Conservation (phyloP, 2,113 vertebrate genomes). For the Romanogobio albipinnatus region DNA sequence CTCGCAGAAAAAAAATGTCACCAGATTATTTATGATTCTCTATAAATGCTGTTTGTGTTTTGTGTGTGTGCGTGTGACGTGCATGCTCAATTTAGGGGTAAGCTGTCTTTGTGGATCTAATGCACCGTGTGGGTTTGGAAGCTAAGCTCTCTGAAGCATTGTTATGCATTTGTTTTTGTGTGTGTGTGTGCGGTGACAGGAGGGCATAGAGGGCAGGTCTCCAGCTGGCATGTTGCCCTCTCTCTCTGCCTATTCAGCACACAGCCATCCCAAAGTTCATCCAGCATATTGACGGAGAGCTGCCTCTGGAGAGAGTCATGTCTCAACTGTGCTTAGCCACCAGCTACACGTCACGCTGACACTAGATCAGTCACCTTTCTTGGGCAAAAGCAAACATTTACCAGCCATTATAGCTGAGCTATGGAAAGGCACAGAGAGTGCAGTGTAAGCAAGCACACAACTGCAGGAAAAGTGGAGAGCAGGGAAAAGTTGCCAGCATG, state of each 20-base stretch:
- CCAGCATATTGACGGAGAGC: slow-evolving; percentile 37
- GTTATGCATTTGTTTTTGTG: background rate
- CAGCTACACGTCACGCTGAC: slow-evolving; percentile 48
- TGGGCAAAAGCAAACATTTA: slow-evolving; percentile 43
- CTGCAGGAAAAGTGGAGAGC: slow-evolving; percentile 35
- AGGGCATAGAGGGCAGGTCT: slow-evolving; percentile 24
- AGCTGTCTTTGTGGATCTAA: background rate
- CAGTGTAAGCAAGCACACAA: slow-evolving; percentile 49
- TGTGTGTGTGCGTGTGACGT: background rate
- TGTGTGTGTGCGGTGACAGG: slow-evolving; percentile 13
- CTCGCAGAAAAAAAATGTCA: slow-evolving; percentile 63
- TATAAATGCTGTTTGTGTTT: slow-evolving; percentile 42
- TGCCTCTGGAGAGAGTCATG: slow-evolving; percentile 47
- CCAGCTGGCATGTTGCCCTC: slow-evolving; percentile 25
- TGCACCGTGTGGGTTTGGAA: background rate
- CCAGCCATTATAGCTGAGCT: slow-evolving; percentile 50
- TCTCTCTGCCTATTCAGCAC: slow-evolving; percentile 50
- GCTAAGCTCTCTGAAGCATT: slow-evolving; percentile 23
- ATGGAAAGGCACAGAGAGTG: slow-evolving; percentile 42
- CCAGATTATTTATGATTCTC: slow-evolving; percentile 53
- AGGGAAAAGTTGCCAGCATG: slow-evolving; percentile 35
- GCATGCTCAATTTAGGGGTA: background rate
- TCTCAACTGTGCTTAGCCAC: slow-evolving; percentile 46
- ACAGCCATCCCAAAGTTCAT: slow-evolving; percentile 29
- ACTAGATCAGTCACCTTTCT: slow-evolving; percentile 56